phyloP scores from a whole-genome alignment of 2,797 vertebrate species.

The Tympanoctomys barrerae region DNA sequence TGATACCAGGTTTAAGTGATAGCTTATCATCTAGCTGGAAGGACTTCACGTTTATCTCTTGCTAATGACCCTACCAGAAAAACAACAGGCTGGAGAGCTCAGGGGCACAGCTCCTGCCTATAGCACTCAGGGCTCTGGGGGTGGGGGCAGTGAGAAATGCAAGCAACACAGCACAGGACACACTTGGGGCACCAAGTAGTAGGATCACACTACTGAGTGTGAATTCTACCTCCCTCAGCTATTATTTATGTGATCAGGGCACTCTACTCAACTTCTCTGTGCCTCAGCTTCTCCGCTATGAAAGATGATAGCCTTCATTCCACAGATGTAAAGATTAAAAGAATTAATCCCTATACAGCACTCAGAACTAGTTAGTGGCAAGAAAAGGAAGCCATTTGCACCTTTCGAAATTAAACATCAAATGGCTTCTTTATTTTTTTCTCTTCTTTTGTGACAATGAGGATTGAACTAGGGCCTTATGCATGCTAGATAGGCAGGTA shows the following conservation, averaged over 20 bases:
- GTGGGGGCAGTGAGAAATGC: not conserved
- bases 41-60: not conserved
- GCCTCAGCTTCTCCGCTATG: not conserved
- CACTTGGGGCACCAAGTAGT: accelerated
- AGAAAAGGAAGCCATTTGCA: not conserved
- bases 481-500: not conserved
- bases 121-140: not conserved
- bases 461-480: not conserved
- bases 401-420: slow-evolving; percentile 19
- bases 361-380: not conserved
- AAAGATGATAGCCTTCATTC: not conserved
- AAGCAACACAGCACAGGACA: not conserved
- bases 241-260: not conserved
- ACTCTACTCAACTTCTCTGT: not conserved
- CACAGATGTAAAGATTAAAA: not conserved
- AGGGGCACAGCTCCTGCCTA: not conserved
- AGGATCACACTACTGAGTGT: not conserved
- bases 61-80: not conserved
- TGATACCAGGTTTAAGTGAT: not conserved
- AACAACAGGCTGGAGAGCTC: not conserved
- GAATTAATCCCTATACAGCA: not conserved
- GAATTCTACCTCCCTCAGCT: not conserved
- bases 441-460: not conserved
- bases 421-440: not conserved
- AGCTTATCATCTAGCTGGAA: not conserved